phyloP scores from a whole-genome alignment of 2,888 invertebrate species.

The Apamea epomidion region DNA sequence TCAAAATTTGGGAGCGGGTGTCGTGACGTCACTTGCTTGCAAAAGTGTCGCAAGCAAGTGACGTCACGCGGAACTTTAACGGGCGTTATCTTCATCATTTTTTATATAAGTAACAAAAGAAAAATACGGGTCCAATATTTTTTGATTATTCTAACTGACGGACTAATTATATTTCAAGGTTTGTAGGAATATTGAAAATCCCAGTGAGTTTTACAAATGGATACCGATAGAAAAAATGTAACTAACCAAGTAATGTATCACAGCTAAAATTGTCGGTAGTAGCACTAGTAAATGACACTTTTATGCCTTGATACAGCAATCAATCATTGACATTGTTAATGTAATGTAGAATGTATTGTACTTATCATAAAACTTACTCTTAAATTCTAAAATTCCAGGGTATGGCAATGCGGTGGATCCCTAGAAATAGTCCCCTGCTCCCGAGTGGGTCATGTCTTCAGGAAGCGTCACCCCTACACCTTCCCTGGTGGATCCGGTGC shows the following conservation, averaged over 20 bases:
- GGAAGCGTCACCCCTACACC: constrained; percentile 99
- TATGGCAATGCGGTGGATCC: constrained; percentile 99
- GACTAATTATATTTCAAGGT: too few relatives aligned
- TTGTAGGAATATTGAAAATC: background rate
- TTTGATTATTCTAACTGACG: too few relatives aligned
- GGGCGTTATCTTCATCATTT: too few relatives aligned
- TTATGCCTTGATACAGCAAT: too few relatives aligned
- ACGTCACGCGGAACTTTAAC: too few relatives aligned
- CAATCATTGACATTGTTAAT: background rate
- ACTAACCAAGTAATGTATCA: background rate
- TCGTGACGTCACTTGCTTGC: too few relatives aligned
- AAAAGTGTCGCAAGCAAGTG: too few relatives aligned
- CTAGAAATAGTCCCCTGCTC: constrained; percentile 99
- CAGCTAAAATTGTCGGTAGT: background rate
- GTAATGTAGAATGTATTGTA: background rate
- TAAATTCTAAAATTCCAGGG: constrained; percentile 87
- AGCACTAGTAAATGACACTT: background rate
- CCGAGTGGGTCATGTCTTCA: constrained; percentile 97
- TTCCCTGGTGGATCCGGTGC: constrained; percentile 99
- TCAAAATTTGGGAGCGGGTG: too few relatives aligned
- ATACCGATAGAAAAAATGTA: background rate
- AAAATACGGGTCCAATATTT: too few relatives aligned
- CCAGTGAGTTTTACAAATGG: background rate
- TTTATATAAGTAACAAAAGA: too few relatives aligned
- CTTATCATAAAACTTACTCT: background rate